Percentiles rank a stretch among this genome's conserved stretches.
Conservation (phyloP, 2,888 invertebrate species). For the Cyrtodaria siliqua region DNA sequence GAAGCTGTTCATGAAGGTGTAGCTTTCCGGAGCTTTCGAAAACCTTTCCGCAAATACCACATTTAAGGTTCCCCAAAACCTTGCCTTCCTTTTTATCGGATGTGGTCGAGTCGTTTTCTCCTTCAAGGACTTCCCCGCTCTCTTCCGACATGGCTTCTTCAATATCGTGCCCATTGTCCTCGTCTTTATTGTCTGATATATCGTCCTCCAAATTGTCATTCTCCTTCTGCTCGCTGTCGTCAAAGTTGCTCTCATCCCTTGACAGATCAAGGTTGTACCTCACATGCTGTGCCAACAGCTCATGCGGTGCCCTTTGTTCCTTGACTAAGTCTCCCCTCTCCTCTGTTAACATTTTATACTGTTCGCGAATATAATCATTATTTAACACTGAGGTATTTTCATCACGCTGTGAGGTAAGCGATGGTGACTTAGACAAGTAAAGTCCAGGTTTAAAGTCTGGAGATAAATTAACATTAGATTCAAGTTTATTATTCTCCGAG, state of each 20-base stretch:
- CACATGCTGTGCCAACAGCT: constrained; percentile 3
- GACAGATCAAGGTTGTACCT: neutral
- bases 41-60: constrained; percentile 75
- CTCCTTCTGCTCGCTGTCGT: constrained; percentile 20
- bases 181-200: constrained; percentile 12
- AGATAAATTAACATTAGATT: constrained; percentile 47
- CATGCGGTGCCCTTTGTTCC: constrained; percentile 11
- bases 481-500: constrained; percentile 46
- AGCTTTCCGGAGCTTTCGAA: constrained; percentile 73
- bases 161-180: constrained; percentile 7
- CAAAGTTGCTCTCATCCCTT: neutral
- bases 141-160: constrained; percentile 26
- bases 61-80: constrained; percentile 60
- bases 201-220: constrained; percentile 20
- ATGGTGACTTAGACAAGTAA: constrained; percentile 65
- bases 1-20: constrained; percentile 74
- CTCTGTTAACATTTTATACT: constrained; percentile 40
- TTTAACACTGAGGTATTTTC: constrained; percentile 61
- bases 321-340: constrained; percentile 25
- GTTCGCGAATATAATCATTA: constrained; percentile 58
- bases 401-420: constrained; percentile 58
- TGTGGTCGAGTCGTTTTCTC: constrained; percentile 13
- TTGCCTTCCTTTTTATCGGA: constrained; percentile 53
- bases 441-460: constrained; percentile 55
- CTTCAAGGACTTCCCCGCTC: constrained; percentile 24